Conservation (phyloP, 2,113 vertebrate species). For the Onychostoma macrolepis region DNA sequence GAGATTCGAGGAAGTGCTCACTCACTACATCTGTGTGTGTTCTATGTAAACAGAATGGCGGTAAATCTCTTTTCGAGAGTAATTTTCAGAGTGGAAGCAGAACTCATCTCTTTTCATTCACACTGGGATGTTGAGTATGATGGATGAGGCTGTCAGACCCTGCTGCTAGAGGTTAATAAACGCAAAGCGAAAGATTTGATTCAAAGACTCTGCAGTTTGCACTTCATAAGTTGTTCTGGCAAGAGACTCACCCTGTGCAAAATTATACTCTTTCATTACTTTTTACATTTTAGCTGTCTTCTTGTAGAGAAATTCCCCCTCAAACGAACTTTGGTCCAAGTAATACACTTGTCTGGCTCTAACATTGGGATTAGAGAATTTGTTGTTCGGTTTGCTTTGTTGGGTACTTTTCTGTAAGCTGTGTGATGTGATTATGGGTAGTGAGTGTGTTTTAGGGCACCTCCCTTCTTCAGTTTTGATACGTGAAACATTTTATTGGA, state of each 20-base stretch:
- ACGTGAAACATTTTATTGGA: constrained; percentile 27
- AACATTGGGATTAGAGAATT: not conserved
- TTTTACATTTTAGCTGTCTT: not conserved
- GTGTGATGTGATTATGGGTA: not conserved
- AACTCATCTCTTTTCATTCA: constrained; percentile 37
- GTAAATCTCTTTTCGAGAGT: constrained; percentile 10
- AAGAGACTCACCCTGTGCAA: not conserved
- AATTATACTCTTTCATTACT: not conserved
- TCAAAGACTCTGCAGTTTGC: not conserved
- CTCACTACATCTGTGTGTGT: not conserved
- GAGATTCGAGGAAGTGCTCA: not conserved
- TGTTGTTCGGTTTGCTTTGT: not conserved
- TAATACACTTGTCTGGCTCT: constrained; percentile 19
- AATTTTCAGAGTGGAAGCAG: constrained; percentile 19
- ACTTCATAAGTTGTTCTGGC: not conserved
- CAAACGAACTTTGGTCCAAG: not conserved
- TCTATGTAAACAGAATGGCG: not conserved
- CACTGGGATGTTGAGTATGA: constrained; percentile 16
- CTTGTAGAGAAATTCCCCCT: not conserved
- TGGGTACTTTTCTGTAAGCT: constrained; percentile 11
- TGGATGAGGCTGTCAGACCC: constrained; percentile 14
- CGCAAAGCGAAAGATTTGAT: constrained; percentile 16
- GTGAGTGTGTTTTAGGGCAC: not conserved
- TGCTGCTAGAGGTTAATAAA: constrained; percentile 13
- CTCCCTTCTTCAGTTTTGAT: constrained; percentile 23